These are phyloP conservation scores for Heliconius himera DNA, from an alignment of 1,140 invertebrate genomes.

Conservation along the genomic window DNA sequence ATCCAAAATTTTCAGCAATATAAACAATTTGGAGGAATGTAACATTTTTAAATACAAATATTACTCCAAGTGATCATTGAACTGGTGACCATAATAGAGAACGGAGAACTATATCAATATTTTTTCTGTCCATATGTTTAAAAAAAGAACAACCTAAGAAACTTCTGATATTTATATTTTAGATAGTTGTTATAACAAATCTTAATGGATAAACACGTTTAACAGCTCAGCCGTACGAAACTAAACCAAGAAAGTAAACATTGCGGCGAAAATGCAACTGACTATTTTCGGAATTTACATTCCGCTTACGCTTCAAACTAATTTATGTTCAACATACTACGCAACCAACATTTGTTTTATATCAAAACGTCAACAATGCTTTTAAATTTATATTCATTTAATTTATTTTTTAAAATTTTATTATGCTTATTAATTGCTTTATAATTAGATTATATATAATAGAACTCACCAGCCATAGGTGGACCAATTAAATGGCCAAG, in stretches of 20 bases:
- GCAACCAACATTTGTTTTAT: not conserved
- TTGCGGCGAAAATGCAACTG: slow-evolving; percentile 48
- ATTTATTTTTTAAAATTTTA: too few relatives aligned
- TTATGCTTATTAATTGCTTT: too few relatives aligned
- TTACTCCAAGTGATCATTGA: not conserved
- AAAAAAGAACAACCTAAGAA: not conserved
- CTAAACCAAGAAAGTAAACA: not conserved
- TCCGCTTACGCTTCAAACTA: not conserved
- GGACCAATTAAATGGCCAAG: slow-evolving; percentile 85
- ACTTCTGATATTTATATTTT: not conserved
- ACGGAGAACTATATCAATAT: not conserved
- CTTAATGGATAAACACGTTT: not conserved
- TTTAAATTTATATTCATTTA: not conserved
- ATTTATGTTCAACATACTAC: slow-evolving; percentile 1
- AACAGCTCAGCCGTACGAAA: not conserved
- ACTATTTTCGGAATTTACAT: slow-evolving; percentile 14
- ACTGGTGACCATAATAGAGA: not conserved
- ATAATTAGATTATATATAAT: too few relatives aligned
- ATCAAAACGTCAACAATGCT: not conserved
- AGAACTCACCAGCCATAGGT: slow-evolving; percentile 84
- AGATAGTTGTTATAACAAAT: slow-evolving; percentile 11
- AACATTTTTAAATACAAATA: too few relatives aligned
- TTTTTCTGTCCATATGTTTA: not conserved
- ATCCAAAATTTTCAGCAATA: too few relatives aligned
- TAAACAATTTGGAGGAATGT: too few relatives aligned